Evolutionary conservation across 2,797 vertebrate genomes (phyloP).

Genomic region (Phoxinus dragarum): DNA sequence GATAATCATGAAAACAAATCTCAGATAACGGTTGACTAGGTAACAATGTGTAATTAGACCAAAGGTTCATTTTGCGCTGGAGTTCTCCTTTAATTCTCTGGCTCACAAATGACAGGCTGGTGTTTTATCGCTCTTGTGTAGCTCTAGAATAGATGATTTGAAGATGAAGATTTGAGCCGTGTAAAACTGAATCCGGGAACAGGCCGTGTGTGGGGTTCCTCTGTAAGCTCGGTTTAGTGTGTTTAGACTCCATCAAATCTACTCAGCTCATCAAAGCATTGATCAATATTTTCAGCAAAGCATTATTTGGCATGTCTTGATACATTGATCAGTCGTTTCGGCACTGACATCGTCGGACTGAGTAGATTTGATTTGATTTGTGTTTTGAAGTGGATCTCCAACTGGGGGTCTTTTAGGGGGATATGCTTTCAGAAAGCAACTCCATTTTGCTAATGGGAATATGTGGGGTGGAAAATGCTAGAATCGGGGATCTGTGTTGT

Average conservation of each 20-base stretch:
- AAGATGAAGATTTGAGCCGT: conserved; percentile 12
- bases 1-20: no score
- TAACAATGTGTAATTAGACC: no score
- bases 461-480: conserved; percentile 78
- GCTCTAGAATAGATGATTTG: background rate
- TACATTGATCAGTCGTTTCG: background rate
- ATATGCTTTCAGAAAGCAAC: conserved; percentile 53
- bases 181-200: conserved; percentile 66
- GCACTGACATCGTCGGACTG: background rate
- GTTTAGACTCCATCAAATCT: conserved; percentile 36
- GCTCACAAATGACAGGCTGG: conserved; percentile 45
- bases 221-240: background rate
- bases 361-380: background rate
- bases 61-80: no score
- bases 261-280: conserved; percentile 1
- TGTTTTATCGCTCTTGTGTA: conserved; percentile 1
- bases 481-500: conserved; percentile 74
- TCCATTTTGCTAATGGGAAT: conserved; percentile 67
- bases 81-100: no score
- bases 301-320: conserved; percentile 3
- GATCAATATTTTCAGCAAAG: background rate
- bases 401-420: conserved; percentile 49
- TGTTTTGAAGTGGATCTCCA: conserved; percentile 45
- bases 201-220: conserved; percentile 64
- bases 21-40: no score